phyloP scores from a whole-genome alignment of 2,888 invertebrate genomes.

The Caenorhabditis uteleia region DNA sequence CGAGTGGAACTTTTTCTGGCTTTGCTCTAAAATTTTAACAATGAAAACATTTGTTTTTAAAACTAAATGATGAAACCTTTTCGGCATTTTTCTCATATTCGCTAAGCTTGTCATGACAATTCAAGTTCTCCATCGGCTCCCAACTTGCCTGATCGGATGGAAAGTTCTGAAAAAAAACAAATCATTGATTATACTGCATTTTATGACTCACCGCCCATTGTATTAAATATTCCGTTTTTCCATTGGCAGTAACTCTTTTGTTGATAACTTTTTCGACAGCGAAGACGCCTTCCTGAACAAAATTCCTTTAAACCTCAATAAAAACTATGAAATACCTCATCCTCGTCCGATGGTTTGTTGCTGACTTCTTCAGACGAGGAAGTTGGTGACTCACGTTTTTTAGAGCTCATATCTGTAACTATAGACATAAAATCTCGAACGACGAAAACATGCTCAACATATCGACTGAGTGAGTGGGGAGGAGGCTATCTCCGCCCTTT shows the following conservation, averaged over 20 bases:
- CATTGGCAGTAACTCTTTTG: slow-evolving; percentile 19
- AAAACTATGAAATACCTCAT: too few species aligned
- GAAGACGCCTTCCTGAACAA: slow-evolving; percentile 24
- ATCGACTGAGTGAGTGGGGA: too few species aligned
- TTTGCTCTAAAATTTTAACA: slow-evolving; percentile 1
- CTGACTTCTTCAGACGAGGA: too few species aligned
- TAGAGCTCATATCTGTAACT: too few species aligned
- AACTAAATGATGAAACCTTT: slow-evolving; percentile 11
- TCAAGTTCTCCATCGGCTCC: slow-evolving; percentile 47
- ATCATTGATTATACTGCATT: background rate
- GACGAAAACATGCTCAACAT: too few species aligned
- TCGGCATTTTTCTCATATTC: slow-evolving; percentile 23
- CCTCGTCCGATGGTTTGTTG: too few species aligned
- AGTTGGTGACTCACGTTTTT: too few species aligned
- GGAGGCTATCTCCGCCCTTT: too few species aligned
- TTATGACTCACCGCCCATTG: slow-evolving; percentile 31
- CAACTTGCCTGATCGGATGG: slow-evolving; percentile 34
- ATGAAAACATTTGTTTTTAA: background rate
- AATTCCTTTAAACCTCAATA: too few species aligned
- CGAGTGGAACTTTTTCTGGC: slow-evolving; percentile 1
- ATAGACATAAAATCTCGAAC: too few species aligned
- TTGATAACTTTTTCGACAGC: slow-evolving; percentile 38
- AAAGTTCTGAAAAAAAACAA: slow-evolving; percentile 27
- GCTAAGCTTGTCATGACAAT: slow-evolving; percentile 25
- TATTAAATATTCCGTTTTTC: slow-evolving; percentile 34